Percentiles rank a stretch among this genome's conserved stretches.
Conservation (phyloP, 37 sponge, comb jelly and placozoan species). For the Dysidea cf. avara region DNA sequence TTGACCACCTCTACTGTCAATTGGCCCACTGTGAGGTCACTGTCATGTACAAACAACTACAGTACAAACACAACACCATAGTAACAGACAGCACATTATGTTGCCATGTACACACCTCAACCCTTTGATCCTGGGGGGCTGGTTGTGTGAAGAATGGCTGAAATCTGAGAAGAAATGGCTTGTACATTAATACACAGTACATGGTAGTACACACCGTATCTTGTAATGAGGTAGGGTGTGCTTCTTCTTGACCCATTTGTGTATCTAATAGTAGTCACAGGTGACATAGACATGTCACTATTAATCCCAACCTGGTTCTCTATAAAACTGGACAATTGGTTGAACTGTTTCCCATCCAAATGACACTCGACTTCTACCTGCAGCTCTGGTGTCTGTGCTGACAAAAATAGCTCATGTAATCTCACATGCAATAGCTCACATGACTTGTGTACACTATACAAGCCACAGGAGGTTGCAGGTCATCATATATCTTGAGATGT, state of each 20-base stretch:
- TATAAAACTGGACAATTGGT: slow-evolving; percentile 61
- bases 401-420: too few species aligned
- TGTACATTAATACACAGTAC: background rate
- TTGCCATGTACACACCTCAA: slow-evolving; percentile 27
- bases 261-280: slow-evolving; percentile 26
- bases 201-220: slow-evolving; percentile 38
- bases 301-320: slow-evolving; percentile 37
- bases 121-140: slow-evolving; percentile 41
- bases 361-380: slow-evolving; percentile 43
- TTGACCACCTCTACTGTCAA: slow-evolving; percentile 47
- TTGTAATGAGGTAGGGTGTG: slow-evolving; percentile 87
- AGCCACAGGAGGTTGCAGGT: too few species aligned
- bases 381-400: slow-evolving; percentile 60
- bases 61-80: background rate
- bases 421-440: background rate
- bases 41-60: slow-evolving; percentile 55
- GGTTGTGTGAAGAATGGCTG: slow-evolving; percentile 44
- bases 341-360: slow-evolving; percentile 62
- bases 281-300: background rate
- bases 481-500: too few species aligned
- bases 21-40: slow-evolving; percentile 39
- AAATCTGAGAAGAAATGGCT: slow-evolving; percentile 13
- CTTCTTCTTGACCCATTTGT: slow-evolving; percentile 60
- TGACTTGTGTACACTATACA: too few species aligned
- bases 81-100: too few species aligned